Percentiles rank a stretch among this genome's conserved stretches.
phyloP scores from a whole-genome alignment of 2,797 vertebrate species.

The Phoeniculus purpureus region DNA sequence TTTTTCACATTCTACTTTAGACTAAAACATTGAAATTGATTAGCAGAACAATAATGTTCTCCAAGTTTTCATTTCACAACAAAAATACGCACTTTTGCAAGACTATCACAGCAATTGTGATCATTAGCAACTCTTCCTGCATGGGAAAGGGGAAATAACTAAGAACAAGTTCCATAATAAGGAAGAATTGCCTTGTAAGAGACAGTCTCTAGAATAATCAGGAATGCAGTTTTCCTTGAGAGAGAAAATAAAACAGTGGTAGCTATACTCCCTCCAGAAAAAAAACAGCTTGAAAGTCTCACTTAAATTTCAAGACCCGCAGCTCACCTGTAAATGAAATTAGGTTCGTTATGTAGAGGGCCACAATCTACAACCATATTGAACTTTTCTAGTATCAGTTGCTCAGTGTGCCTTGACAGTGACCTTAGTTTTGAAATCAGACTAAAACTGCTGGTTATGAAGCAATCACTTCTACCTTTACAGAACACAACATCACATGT shows the following conservation, averaged over 20 bases:
- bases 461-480: background rate
- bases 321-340: background rate
- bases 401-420: background rate
- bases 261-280: background rate
- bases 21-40: background rate
- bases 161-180: background rate
- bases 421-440: background rate
- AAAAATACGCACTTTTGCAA: background rate
- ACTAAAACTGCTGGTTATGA: background rate
- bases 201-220: background rate
- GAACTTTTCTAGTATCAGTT: background rate
- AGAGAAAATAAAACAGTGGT: background rate
- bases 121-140: background rate
- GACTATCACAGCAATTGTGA: background rate
- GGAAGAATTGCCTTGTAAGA: background rate
- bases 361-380: rapidly evolving
- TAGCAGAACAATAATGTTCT: too few relatives aligned
- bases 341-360: background rate
- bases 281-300: background rate
- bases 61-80: background rate
- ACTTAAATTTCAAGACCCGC: background rate
- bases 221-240: background rate
- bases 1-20: background rate
- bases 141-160: background rate
- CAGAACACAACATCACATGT: background rate